Evolutionary conservation across 2,113 vertebrate genomes (phyloP).

Genomic region (Furnarius figulus): DNA sequence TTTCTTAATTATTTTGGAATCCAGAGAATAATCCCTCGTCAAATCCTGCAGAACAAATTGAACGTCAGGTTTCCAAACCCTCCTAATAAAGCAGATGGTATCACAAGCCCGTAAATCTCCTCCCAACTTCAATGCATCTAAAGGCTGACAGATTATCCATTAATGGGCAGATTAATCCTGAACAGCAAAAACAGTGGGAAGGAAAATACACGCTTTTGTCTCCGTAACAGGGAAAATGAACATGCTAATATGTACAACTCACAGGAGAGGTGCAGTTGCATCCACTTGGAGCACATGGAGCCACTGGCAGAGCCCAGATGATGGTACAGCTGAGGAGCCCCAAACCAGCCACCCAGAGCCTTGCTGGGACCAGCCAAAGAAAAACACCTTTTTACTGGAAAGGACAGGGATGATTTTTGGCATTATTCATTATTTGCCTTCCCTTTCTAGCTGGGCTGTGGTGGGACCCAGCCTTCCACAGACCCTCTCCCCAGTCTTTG

Average conservation of each 20-base stretch:
- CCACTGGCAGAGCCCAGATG: not conserved
- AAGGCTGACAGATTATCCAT: slow-evolving; percentile 81
- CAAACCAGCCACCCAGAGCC: not conserved
- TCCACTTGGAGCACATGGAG: not conserved
- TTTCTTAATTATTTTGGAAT: slow-evolving; percentile 84
- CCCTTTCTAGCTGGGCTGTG: not conserved
- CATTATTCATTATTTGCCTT: not conserved
- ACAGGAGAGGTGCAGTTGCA: slow-evolving; percentile 36
- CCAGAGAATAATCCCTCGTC: slow-evolving; percentile 78
- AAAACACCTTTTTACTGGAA: not conserved
- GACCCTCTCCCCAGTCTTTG: not conserved
- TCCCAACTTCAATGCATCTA: slow-evolving; percentile 77
- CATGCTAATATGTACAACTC: not conserved
- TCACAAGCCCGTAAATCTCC: slow-evolving; percentile 79
- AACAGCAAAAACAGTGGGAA: slow-evolving; percentile 57
- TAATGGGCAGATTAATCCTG: slow-evolving; percentile 82
- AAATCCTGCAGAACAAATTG: slow-evolving; percentile 81
- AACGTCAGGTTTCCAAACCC: slow-evolving; percentile 80
- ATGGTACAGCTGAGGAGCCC: not conserved
- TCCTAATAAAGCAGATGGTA: slow-evolving; percentile 79
- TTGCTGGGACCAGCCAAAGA: not conserved
- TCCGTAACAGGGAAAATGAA: slow-evolving; percentile 26
- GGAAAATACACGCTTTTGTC: slow-evolving; percentile 64
- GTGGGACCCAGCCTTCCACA: not conserved
- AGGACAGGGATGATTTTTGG: not conserved